Evolutionary conservation across 2,797 vertebrate genomes (phyloP), one percentile per base, ranked within the genome.

Genomic region (Columba guinea): DNA sequence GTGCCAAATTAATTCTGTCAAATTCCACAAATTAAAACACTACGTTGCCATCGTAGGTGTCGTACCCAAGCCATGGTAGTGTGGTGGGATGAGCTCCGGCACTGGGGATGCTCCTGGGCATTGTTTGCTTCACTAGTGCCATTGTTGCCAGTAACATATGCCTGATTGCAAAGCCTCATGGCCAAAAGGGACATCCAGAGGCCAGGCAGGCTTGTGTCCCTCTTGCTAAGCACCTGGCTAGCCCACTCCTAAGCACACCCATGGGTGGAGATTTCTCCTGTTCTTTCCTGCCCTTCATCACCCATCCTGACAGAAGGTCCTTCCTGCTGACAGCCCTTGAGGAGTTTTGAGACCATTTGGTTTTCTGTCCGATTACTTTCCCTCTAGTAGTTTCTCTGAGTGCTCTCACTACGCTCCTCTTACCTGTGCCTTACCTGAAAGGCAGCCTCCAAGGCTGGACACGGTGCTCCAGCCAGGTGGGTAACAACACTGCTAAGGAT

Each of bases 1-100:
- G 85, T 74, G 78, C 52, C 52, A 60, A 74, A 82, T 8, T 11
- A 79, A 70, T 34, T 52, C 48, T 70, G 83, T 77, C 44, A 63
- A 79, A 87, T 67, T 17, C n/a, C 49, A 37, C 26, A 53, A 59
- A 3, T 59, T 55, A 84, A 90, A 62, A 56, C 15, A 39, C 20
- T 53, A 15, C 3, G 2, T 11, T 32, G 32, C 32, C 34, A 22
- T 11, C 10, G 5, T 24, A 26, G 23, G 12, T 18, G 32, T 6
- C 17, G 56, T 30, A 53, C 21, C 21, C 17, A 34, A 34, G 16
- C 24, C 1, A 0, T 27, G 18, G 37, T 48, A 53, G 21, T 1
- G 1, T 0, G 1, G 9, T 3, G 6, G 35, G 41, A 62, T 1
- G 5, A 39, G 28, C 7, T 64, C 46, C n/a, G 28, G 17, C 3